Conservation (phyloP, 2,113 vertebrate genomes). For the Dascyllus trimaculatus region DNA sequence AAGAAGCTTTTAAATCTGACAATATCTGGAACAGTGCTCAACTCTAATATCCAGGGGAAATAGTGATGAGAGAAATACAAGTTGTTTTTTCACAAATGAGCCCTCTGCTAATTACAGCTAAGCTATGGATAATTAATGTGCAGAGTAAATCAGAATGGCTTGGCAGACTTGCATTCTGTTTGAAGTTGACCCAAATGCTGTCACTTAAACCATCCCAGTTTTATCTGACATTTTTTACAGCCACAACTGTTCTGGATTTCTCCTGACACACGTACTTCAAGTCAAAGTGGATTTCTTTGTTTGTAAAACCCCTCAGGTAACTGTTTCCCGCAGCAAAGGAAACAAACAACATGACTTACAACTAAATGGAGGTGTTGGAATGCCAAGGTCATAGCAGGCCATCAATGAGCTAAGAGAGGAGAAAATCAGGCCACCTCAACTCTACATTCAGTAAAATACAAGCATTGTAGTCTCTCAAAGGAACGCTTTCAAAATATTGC, state of each 20-base stretch:
- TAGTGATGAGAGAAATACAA: background rate
- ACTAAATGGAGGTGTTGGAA: background rate
- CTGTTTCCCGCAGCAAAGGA: background rate
- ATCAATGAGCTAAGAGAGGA: background rate
- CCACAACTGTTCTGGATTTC: background rate
- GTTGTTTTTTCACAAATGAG: background rate
- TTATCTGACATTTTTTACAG: background rate
- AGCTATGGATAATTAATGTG: constrained; percentile 18
- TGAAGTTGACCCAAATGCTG: constrained; percentile 18
- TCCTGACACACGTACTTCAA: background rate
- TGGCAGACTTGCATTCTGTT: constrained; percentile 17
- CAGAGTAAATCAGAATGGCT: background rate
- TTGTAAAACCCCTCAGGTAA: background rate
- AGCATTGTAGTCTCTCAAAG: background rate
- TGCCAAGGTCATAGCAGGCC: background rate
- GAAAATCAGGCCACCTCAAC: too few relatives aligned
- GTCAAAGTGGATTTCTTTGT: background rate
- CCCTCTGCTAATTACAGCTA: constrained; percentile 8
- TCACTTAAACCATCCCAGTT: background rate
- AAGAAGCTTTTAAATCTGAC: background rate
- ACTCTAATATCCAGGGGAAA: background rate
- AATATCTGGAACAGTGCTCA: constrained; percentile 5
- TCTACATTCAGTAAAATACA: background rate
- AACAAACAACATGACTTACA: background rate
- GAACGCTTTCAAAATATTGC: too few relatives aligned